phyloP scores from a whole-genome alignment of 1,140 invertebrate species.

The Calephelis nemesis region DNA sequence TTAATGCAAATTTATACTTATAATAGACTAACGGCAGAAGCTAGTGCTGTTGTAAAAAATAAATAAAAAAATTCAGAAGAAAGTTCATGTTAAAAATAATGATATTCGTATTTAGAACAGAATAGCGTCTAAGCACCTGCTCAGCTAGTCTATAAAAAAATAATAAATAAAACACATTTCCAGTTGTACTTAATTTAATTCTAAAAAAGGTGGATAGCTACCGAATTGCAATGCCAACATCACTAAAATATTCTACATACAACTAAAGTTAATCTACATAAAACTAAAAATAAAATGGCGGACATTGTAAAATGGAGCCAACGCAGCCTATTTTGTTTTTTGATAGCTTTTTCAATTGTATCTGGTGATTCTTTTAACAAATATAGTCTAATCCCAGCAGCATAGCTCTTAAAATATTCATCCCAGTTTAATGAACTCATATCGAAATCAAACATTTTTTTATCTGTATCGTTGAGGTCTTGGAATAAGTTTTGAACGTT shows the following conservation, averaged over 20 bases:
- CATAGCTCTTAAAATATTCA: slow-evolving; percentile 1
- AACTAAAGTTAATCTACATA: not conserved
- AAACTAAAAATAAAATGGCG: not conserved
- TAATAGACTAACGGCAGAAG: too few relatives aligned
- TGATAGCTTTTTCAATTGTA: slow-evolving; percentile 1
- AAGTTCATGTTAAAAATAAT: too few relatives aligned
- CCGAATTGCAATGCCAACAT: too few relatives aligned
- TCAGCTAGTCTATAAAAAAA: too few relatives aligned
- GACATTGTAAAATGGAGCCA: not conserved
- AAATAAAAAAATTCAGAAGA: too few relatives aligned
- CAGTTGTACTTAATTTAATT: too few relatives aligned
- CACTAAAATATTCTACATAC: not conserved
- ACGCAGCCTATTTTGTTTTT: not conserved
- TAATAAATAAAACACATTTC: too few relatives aligned
- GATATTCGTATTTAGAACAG: too few relatives aligned
- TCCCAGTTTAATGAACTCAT: slow-evolving; percentile 4
- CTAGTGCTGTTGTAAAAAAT: too few relatives aligned
- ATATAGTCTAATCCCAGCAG: slow-evolving; percentile 3
- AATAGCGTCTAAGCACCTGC: too few relatives aligned
- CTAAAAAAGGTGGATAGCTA: too few relatives aligned
- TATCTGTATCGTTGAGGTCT: slow-evolving; percentile 3
- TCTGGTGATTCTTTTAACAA: slow-evolving; percentile 6
- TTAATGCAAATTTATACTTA: too few relatives aligned
- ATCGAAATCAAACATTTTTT: slow-evolving; percentile 18
- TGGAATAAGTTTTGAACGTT: not conserved